phyloP scores from a whole-genome alignment of 2,888 invertebrate species.

The Heliconius charithonia region DNA sequence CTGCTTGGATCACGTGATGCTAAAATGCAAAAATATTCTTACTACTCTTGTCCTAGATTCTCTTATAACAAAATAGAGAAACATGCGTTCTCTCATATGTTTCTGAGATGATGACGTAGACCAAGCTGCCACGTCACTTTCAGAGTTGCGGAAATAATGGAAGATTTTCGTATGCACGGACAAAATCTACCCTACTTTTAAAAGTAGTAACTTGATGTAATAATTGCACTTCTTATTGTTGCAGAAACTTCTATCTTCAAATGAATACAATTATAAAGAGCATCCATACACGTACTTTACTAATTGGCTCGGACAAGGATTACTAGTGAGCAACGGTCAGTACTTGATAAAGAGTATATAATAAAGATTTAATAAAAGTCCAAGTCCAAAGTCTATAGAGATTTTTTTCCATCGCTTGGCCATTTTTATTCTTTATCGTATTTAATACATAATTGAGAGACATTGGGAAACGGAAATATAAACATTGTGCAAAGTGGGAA shows the following conservation, averaged over 20 bases:
- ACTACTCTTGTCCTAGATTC: too few relatives aligned
- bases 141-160: too few relatives aligned
- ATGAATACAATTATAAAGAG: slow-evolving; percentile 21
- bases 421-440: neutral
- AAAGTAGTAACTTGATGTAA: too few relatives aligned
- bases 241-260: slow-evolving; percentile 15
- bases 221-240: neutral
- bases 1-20: neutral
- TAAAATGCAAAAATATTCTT: neutral
- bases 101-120: too few relatives aligned
- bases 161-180: too few relatives aligned
- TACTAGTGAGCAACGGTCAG: slow-evolving; percentile 36
- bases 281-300: slow-evolving; percentile 16
- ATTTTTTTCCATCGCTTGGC: neutral
- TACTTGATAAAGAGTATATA: too few relatives aligned
- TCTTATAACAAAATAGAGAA: too few relatives aligned
- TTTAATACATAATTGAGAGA: neutral
- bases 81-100: too few relatives aligned
- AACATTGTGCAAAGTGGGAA: too few relatives aligned
- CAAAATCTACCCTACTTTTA: too few relatives aligned
- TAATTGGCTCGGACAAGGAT: slow-evolving; percentile 32
- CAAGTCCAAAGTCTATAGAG: neutral
- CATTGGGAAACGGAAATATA: too few relatives aligned
- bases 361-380: neutral
- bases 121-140: too few relatives aligned